Evolutionary conservation across 2,113 vertebrate species (phyloP).

Genomic region (Sporophila hypoxantha): DNA sequence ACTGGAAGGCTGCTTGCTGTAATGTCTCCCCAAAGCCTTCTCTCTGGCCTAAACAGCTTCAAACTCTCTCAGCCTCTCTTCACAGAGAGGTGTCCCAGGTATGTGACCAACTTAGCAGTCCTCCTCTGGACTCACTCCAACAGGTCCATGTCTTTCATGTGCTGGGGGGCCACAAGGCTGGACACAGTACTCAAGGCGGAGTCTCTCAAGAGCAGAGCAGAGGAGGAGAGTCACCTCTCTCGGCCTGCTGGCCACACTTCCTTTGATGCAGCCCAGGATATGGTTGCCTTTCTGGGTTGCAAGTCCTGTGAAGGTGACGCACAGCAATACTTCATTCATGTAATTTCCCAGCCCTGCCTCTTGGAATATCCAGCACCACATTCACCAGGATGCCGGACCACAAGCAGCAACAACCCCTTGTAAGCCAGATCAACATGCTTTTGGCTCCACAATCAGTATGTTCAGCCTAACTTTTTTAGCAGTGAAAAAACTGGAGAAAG

Average conservation of each 20-base stretch:
- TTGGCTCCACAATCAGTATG: accelerated
- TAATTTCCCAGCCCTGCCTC: not conserved
- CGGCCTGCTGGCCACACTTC: not conserved
- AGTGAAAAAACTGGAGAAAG: not conserved
- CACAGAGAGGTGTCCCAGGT: not conserved
- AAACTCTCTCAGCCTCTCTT: not conserved
- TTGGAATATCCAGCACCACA: not conserved
- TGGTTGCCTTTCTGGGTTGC: not conserved
- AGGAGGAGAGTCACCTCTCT: not conserved
- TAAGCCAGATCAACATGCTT: not conserved
- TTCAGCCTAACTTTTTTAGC: not conserved
- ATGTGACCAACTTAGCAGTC: not conserved
- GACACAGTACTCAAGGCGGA: not conserved
- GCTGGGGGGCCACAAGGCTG: not conserved
- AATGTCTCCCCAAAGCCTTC: not conserved
- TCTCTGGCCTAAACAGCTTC: not conserved
- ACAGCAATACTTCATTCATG: accelerated
- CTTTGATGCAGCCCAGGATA: not conserved
- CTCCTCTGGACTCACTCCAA: not conserved
- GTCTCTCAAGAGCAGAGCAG: not conserved
- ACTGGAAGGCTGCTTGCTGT: not conserved
- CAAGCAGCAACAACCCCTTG: not conserved
- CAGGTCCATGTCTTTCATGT: not conserved
- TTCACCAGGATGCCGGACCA: accelerated
- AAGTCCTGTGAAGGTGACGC: not conserved